Evolutionary conservation across 1,140 invertebrate genomes (phyloP).

Genomic region (Oscheius sp.): DNA sequence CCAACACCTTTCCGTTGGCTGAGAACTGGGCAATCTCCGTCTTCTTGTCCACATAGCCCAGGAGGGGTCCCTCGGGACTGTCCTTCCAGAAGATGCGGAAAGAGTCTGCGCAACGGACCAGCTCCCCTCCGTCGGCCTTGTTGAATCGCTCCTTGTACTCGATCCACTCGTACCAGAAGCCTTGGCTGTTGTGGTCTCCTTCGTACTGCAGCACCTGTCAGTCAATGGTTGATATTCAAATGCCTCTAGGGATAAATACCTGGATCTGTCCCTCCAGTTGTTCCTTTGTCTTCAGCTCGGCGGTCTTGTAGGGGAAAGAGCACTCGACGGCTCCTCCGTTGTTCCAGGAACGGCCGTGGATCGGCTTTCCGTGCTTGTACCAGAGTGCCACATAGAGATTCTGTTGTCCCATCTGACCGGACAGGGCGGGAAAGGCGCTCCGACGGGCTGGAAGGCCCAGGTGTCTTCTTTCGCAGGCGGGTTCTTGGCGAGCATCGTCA

Average conservation of each 20-base stretch:
- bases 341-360: constrained; percentile 20
- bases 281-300: constrained; percentile 21
- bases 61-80: background rate
- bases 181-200: constrained; percentile 40
- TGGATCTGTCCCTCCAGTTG: constrained; percentile 31
- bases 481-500: background rate
- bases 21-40: constrained; percentile 32
- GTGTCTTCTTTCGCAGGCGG: constrained; percentile 15
- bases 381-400: constrained; percentile 29
- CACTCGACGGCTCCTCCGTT: constrained; percentile 37
- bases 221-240: background rate
- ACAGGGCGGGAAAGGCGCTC: background rate
- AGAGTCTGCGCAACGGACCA: constrained; percentile 21
- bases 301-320: constrained; percentile 20
- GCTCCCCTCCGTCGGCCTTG: constrained; percentile 12
- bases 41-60: constrained; percentile 48
- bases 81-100: constrained; percentile 28
- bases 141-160: constrained; percentile 46
- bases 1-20: background rate
- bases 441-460: constrained; percentile 26
- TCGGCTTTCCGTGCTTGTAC: constrained; percentile 36
- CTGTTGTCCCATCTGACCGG: constrained; percentile 26
- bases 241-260: background rate
- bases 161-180: constrained; percentile 53
- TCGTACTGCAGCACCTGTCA: constrained; percentile 29